Base-by-base conservation (phyloP, 2,113 vertebrate genomes). In the Strix uralensis region DNA sequence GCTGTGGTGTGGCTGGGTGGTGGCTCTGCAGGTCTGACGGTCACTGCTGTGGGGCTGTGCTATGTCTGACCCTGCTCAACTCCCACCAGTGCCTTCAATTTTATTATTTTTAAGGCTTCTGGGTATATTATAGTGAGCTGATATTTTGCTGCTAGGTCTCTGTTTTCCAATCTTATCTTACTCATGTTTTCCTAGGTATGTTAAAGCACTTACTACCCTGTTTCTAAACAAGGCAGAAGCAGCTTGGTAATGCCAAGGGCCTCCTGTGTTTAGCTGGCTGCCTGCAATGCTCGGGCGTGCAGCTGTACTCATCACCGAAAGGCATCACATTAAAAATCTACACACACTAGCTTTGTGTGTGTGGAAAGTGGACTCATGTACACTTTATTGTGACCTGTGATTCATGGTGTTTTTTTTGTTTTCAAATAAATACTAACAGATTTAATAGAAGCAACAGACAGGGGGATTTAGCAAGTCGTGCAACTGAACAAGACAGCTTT, bases 121-220 rank as follows among this genome's bases (percentile, higher is more conserved):
- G 30, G 11, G 32, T 18, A 8, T 30, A 4, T 32, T 9, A 13
- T 13, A 17, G 15, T 0, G 17, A 73, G 26, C 25, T 46, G 55
- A 13, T 79, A 11, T 9, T 80, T 62, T n/a, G 49, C 66, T 55
- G 49, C 27, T 40, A 17, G 40, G 15, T 40, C 26, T 63, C n/a
- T 10, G 10, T 13, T 46, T 52, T 19, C 78, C 6, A 27, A 4
- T 36, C 12, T 57, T 10, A 13, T 4, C 14, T 47, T 38, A 10
- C 6, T 5, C 5, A 6, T 1, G 2, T 22, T n/a, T 81, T 44
- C 32, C 5, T 4, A 6, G 4, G 12, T 3, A 1, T 1, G 30
- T 61, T 25, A 40, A 47, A 29, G 13, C 34, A 3, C 44, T 21
- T 12, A 1, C 25, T 11, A 13, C 6, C 20, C 11, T 7, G 34